Percentiles rank a stretch among this genome's conserved stretches.
phyloP scores from a whole-genome alignment of 2,888 invertebrate species.

The Noctua janthe region DNA sequence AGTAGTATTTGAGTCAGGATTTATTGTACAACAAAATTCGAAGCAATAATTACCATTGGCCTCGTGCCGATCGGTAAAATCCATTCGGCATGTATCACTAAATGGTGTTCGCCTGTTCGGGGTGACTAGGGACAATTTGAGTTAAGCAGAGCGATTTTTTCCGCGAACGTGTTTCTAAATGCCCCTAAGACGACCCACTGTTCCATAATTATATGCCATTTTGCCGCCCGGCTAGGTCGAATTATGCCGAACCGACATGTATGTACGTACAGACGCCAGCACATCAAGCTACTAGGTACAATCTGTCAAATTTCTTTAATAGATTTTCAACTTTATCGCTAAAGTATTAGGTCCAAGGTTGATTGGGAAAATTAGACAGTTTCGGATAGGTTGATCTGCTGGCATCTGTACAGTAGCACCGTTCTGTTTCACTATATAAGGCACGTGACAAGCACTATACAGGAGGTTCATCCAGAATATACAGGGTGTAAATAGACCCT shows the following conservation, averaged over 20 bases:
- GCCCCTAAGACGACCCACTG: too few relatives aligned
- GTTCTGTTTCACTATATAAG: neutral
- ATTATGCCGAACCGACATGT: too few relatives aligned
- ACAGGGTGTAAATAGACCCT: neutral
- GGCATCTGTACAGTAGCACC: neutral
- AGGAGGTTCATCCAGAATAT: too few relatives aligned
- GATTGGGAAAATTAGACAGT: too few relatives aligned
- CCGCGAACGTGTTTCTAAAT: neutral
- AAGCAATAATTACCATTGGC: neutral
- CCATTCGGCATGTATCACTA: neutral
- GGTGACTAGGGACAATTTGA: neutral
- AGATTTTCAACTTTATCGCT: too few relatives aligned
- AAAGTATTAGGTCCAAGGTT: too few relatives aligned
- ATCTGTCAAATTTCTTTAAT: too few relatives aligned
- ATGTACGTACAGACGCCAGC: too few relatives aligned
- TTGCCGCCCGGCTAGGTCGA: neutral
- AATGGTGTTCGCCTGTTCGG: neutral
- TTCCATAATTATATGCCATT: neutral
- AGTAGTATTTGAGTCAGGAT: neutral
- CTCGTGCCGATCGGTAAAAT: neutral
- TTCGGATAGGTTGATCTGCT: too few relatives aligned
- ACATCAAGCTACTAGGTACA: too few relatives aligned
- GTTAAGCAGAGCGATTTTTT: neutral
- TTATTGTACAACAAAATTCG: neutral
- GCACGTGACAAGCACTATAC: neutral